Conservation (phyloP, 2,888 invertebrate genomes). For the Elegia similella region DNA sequence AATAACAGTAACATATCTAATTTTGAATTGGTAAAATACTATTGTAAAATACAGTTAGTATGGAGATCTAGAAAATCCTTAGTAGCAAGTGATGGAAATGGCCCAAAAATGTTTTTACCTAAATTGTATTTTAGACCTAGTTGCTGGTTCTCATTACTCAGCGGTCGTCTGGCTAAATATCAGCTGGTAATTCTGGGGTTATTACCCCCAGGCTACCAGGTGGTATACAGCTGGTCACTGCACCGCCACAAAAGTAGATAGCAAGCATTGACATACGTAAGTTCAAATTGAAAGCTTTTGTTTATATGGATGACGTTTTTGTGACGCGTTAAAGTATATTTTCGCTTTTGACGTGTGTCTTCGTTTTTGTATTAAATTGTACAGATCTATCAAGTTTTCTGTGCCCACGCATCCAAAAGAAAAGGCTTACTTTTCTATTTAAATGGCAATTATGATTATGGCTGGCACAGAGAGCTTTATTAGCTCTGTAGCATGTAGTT, state of each 20-base stretch:
- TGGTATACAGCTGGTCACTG: slow-evolving; percentile 86
- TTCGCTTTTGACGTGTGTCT: slow-evolving; percentile 29
- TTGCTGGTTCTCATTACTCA: slow-evolving; percentile 25
- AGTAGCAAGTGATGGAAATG: slow-evolving; percentile 1
- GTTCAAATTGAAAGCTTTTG: slow-evolving; percentile 40
- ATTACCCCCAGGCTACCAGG: slow-evolving; percentile 90
- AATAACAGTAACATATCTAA: too few species aligned
- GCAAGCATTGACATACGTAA: slow-evolving; percentile 57
- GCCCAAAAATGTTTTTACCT: neutral
- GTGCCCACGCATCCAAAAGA: neutral
- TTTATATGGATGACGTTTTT: slow-evolving; percentile 31
- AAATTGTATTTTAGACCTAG: slow-evolving; percentile 4
- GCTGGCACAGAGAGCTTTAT: too few species aligned
- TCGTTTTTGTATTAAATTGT: slow-evolving; percentile 29
- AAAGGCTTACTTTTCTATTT: too few species aligned
- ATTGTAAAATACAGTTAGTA: too few species aligned
- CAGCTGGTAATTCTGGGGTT: slow-evolving; percentile 99
- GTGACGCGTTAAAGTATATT: slow-evolving; percentile 15
- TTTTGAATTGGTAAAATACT: too few species aligned
- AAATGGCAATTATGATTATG: too few species aligned
- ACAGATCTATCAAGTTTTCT: neutral
- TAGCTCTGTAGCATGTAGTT: neutral
- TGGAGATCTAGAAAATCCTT: neutral
- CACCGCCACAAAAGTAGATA: slow-evolving; percentile 35
- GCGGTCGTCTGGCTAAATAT: slow-evolving; percentile 87